Conservation (phyloP, 2,113 vertebrate genomes). For the Trachemys scripta region DNA sequence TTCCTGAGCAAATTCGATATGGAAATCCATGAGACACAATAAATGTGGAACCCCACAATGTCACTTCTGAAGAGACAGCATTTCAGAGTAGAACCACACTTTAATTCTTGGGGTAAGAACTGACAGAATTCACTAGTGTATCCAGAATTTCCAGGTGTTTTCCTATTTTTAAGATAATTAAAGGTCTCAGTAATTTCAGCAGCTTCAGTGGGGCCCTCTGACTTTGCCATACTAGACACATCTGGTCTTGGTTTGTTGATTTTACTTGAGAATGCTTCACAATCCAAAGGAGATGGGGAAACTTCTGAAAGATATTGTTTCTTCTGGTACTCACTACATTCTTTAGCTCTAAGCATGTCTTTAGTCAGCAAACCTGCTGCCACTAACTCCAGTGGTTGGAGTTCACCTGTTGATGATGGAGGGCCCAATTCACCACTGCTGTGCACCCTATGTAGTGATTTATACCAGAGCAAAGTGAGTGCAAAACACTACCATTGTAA, state of each 20-base stretch:
- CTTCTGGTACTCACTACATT: not conserved
- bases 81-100: not conserved
- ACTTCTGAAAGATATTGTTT: slow-evolving; percentile 16
- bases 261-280: slow-evolving; percentile 40
- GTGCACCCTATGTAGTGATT: not conserved
- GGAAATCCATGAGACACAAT: not conserved
- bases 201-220: not conserved
- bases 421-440: accelerated
- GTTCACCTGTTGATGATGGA: not conserved
- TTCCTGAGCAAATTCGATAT: not conserved
- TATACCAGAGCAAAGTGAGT: not conserved
- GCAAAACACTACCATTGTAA: not conserved
- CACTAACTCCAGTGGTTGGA: not conserved
- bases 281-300: slow-evolving; percentile 41
- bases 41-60: accelerated
- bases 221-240: not conserved
- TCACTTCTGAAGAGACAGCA: not conserved
- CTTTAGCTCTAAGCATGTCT: not conserved
- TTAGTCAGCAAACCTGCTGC: not conserved
- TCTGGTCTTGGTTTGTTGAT: slow-evolving; percentile 43
- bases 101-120: not conserved
- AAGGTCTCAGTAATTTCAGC: slow-evolving; percentile 41
- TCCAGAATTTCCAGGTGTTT: slow-evolving; percentile 31
- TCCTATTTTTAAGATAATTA: slow-evolving; percentile 37
- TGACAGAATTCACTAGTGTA: not conserved